Conservation (phyloP, 1,140 invertebrate species). For the Drosophila sulfurigaster region DNA sequence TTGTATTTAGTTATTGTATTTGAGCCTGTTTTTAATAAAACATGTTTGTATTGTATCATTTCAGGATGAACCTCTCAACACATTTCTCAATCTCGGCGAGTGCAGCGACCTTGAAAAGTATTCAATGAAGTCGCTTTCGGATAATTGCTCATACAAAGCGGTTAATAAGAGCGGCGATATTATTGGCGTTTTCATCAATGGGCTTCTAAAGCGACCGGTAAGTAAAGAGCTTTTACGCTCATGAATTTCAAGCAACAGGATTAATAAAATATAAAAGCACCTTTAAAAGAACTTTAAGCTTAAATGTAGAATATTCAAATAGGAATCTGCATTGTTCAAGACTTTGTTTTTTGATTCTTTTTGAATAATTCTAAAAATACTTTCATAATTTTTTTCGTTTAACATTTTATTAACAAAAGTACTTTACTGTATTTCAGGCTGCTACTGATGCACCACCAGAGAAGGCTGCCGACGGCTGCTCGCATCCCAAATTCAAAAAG, state of each 20-base stretch:
- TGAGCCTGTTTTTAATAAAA: background rate
- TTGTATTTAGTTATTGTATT: background rate
- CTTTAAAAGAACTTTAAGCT: background rate
- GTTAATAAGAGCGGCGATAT: slow-evolving; percentile 86
- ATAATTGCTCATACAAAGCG: slow-evolving; percentile 88
- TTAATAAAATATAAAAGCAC: background rate
- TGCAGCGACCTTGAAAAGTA: slow-evolving; percentile 88
- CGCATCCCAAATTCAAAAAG: slow-evolving; percentile 87
- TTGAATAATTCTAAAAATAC: background rate
- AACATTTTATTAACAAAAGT: no score
- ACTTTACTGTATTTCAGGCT: slow-evolving; percentile 8
- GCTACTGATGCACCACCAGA: slow-evolving; percentile 34
- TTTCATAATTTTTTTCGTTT: background rate
- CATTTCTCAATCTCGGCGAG: slow-evolving; percentile 87
- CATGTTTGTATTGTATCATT: slow-evolving; percentile 82
- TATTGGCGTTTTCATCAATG: slow-evolving; percentile 86
- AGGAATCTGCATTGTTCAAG: no score
- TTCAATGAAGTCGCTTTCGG: slow-evolving; percentile 86
- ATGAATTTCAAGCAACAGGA: no score
- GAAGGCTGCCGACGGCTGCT: slow-evolving; percentile 82
- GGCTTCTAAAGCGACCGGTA: slow-evolving; percentile 70
- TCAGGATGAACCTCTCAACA: slow-evolving; percentile 89
- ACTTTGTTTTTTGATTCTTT: background rate
- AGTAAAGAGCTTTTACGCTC: background rate
- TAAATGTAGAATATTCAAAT: background rate